Evolutionary conservation across 1,140 invertebrate species (phyloP), one percentile per base, ranked within the genome.

Genomic region (Goniozus legneri): DNA sequence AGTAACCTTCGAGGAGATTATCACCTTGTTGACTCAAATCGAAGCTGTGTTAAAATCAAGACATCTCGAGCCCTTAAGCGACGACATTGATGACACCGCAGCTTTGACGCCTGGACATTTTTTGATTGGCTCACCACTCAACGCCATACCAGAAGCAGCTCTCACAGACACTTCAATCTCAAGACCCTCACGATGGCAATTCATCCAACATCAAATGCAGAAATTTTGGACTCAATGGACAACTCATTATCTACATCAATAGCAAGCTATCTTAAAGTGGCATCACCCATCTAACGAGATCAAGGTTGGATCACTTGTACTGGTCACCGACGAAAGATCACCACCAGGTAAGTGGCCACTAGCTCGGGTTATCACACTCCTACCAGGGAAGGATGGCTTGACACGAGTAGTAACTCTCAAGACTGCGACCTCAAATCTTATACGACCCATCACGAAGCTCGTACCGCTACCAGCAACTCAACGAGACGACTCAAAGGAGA

Each of bases 31-130:
- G 10, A 19, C 12, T 10, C 8, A 40, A 8, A 40, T 40, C n/a
- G 44, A 47, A 8, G 44, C 37, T 2, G 1, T 40, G 13, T 32
- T 65, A 0, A 62, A 65, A 32, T 60, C 53, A 4, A 13, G 62
- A 4, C 57, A 58, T 2, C 40, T 62, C 6, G 35, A 16, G 18
- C 27, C 41, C 12, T 27, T 62, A 13, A 52, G 52, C 0, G 24
- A 41, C 3, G 50, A 53, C 16, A 42, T 54, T 3, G 30, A 38
- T 8, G 58, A 65, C 19, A 33, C 53, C 3, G 8, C n/a, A 0
- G n/a, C 39, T 0, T 37, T 62, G 3, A 50, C 60, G 12, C 62
- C 60, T 8, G 54, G 47, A 14, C 62, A 67, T 46, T 65, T 65
- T 27, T 37, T 67, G 4, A 64, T 60, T 36, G 60, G 58, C 8